Percentiles rank a stretch among this genome's conserved stretches.
Conservation (phyloP, 2,797 vertebrate genomes). For the Rousettus madagascariensis region DNA sequence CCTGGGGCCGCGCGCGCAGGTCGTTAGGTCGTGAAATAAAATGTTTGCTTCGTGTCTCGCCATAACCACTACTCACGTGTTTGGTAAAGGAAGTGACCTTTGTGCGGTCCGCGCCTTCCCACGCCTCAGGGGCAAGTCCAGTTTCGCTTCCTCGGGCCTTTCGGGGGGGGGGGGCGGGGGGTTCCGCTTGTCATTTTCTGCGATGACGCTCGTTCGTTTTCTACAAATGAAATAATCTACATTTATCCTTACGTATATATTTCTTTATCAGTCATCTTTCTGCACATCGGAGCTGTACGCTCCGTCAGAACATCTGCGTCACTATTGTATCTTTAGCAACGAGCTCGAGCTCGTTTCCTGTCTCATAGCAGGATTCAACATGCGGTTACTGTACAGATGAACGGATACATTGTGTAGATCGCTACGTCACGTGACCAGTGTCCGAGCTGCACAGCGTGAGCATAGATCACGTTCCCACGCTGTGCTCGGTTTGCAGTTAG, state of each 20-base stretch:
- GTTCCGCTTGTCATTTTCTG: background rate
- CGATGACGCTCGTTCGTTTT: background rate
- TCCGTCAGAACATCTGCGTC: background rate
- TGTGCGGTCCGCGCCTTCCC: background rate
- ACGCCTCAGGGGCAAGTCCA: background rate
- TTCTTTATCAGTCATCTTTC: background rate
- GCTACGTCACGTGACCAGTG: background rate
- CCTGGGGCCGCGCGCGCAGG: background rate
- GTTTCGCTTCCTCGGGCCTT: background rate
- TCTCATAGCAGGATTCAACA: background rate
- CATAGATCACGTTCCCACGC: too few species aligned
- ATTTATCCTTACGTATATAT: background rate
- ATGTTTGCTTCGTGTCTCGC: background rate
- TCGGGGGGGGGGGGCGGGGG: background rate
- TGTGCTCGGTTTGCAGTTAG: too few species aligned
- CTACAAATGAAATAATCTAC: background rate
- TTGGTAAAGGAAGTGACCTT: conserved; percentile 8
- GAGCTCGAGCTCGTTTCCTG: background rate
- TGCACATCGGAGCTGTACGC: background rate
- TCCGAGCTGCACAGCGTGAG: background rate
- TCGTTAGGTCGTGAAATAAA: background rate
- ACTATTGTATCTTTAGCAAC: background rate
- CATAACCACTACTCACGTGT: background rate
- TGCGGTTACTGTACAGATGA: background rate
- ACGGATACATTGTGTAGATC: background rate